Evolutionary conservation across 2,113 vertebrate genomes (phyloP).

Genomic region (Grus americana): DNA sequence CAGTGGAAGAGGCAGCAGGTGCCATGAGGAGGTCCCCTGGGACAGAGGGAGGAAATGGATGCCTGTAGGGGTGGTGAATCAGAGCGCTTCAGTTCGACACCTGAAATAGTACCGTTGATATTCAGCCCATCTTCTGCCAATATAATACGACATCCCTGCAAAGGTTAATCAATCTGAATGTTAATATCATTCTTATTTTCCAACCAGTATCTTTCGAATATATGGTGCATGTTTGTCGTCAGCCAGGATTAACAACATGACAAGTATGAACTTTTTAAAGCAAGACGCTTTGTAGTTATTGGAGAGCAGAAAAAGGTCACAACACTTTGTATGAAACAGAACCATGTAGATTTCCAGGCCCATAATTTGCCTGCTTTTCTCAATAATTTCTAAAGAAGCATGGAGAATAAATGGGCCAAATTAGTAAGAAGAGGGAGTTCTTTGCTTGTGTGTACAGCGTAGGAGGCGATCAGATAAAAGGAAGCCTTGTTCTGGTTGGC

Average conservation of each 20-base stretch:
- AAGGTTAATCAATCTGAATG: conserved; percentile 59
- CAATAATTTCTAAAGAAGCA: background rate
- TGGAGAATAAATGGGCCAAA: background rate
- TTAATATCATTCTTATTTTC: conserved; percentile 51
- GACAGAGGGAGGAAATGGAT: background rate
- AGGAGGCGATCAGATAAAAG: background rate
- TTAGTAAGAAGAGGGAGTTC: background rate
- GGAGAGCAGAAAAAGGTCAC: conserved; percentile 48
- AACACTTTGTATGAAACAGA: background rate
- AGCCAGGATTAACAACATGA: conserved; percentile 20
- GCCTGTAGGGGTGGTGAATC: background rate
- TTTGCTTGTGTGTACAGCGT: background rate
- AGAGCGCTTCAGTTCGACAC: background rate
- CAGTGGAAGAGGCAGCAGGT: background rate
- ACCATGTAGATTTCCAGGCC: background rate
- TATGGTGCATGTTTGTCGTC: background rate
- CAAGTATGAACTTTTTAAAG: conserved; percentile 64
- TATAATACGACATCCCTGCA: background rate
- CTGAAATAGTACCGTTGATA: background rate
- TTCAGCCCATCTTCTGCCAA: background rate
- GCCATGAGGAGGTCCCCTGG: background rate
- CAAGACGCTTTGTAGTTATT: conserved; percentile 36
- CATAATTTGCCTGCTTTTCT: background rate
- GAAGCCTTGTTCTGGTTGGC: background rate
- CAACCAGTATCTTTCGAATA: conserved; percentile 21